phyloP scores from a whole-genome alignment of 1,140 invertebrate genomes.

The Eriosoma lanigerum region DNA sequence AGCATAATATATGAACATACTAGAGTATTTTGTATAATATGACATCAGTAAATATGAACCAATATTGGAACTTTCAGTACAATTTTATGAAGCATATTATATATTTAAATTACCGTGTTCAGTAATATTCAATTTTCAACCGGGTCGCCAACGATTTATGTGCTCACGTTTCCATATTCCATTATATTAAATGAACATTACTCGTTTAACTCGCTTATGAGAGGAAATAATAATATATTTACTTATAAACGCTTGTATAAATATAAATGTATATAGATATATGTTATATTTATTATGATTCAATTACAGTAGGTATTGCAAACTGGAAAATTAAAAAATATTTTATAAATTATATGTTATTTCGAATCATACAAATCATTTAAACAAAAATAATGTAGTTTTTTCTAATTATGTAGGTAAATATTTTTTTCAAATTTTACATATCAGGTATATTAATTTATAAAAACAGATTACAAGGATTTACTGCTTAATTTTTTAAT shows the following conservation, averaged over 20 bases:
- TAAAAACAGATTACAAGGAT: too few relatives aligned
- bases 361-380: too few relatives aligned
- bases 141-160: slow-evolving; percentile 20
- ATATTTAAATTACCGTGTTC: slow-evolving; percentile 25
- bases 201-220: slow-evolving; percentile 1
- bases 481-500: too few relatives aligned
- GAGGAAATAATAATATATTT: slow-evolving; percentile 21
- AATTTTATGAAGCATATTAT: slow-evolving; percentile 31
- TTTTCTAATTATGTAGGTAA: too few relatives aligned
- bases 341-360: too few relatives aligned
- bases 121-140: slow-evolving; percentile 42
- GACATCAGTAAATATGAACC: neutral
- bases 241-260: neutral
- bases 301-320: slow-evolving; percentile 9
- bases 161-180: slow-evolving; percentile 35
- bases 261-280: slow-evolving; percentile 6
- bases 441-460: too few relatives aligned
- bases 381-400: too few relatives aligned
- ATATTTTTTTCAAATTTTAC: too few relatives aligned
- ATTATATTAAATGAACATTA: slow-evolving; percentile 39
- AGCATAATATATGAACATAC: neutral
- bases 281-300: neutral
- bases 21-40: neutral
- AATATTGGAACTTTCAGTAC: slow-evolving; percentile 15
- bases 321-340: neutral